Evolutionary conservation across 2,797 vertebrate species (phyloP).

Genomic region (Rhinophrynus dorsalis): DNA sequence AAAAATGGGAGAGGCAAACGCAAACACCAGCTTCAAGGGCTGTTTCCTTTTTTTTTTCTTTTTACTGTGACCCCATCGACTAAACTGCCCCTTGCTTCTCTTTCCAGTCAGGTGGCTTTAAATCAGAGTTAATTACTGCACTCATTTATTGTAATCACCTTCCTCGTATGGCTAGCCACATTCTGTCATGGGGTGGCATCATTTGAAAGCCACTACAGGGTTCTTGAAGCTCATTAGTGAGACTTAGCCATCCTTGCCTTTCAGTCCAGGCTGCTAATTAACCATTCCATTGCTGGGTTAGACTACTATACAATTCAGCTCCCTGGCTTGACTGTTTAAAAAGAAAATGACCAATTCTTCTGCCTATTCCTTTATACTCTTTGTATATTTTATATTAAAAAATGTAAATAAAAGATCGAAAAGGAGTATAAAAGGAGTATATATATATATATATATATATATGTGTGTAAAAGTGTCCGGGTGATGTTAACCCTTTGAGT

Average conservation of each 20-base stretch:
- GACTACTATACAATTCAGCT: too few relatives aligned
- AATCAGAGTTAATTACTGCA: constrained; percentile 78
- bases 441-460: too few relatives aligned
- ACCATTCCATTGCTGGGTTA: constrained; percentile 43
- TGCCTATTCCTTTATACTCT: too few relatives aligned
- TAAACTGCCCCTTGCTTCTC: constrained; percentile 71
- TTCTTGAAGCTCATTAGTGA: constrained; percentile 76
- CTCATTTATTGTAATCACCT: constrained; percentile 84
- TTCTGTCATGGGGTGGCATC: constrained; percentile 65
- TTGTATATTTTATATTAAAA: too few relatives aligned
- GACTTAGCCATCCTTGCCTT: constrained; percentile 69
- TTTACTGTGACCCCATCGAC: constrained; percentile 62
- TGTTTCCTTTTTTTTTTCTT: constrained; percentile 64
- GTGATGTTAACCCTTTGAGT: too few relatives aligned
- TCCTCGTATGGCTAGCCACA: too few relatives aligned
- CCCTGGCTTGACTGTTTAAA: too few relatives aligned
- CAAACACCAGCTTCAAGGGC: too few relatives aligned
- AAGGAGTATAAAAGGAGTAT: too few relatives aligned
- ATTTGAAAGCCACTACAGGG: constrained; percentile 71
- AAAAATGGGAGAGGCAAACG: constrained; percentile 55
- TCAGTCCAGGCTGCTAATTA: constrained; percentile 60
- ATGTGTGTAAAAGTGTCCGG: too few relatives aligned
- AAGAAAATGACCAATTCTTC: too few relatives aligned
- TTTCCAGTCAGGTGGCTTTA: constrained; percentile 74
- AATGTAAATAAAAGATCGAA: too few relatives aligned